A percentile compares a stretch with the other conserved stretches of the same genome.
Conservation (phyloP, 2,797 vertebrate genomes). For the Rachycentron canadum region DNA sequence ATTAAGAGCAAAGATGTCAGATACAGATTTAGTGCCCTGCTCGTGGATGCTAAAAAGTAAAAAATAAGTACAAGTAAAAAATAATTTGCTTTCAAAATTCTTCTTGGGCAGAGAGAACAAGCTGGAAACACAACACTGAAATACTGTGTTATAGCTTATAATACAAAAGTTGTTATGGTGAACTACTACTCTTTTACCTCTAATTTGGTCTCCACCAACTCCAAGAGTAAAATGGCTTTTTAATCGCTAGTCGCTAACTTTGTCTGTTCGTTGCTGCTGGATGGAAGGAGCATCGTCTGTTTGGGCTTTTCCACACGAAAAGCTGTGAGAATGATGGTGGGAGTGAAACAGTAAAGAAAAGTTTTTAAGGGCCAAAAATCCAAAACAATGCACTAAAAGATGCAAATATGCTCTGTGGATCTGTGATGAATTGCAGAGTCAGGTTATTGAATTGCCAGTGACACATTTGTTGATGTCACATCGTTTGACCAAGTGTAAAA, state of each 20-base stretch:
- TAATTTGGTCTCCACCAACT: not conserved
- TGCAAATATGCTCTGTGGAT: too few relatives aligned
- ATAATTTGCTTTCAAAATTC: not conserved
- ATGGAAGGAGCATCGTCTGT: not conserved
- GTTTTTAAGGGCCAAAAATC: too few relatives aligned
- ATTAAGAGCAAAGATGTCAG: conserved; percentile 12
- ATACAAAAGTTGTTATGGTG: not conserved
- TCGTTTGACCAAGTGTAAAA: too few relatives aligned
- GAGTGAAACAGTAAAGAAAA: not conserved
- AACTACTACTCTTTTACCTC: too few relatives aligned
- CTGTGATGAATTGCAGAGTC: too few relatives aligned
- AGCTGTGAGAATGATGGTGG: not conserved
- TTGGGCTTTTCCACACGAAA: not conserved
- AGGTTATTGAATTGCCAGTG: too few relatives aligned
- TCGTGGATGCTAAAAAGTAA: conserved; percentile 14
- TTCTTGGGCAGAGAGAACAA: not conserved
- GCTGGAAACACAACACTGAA: not conserved
- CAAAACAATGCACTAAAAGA: too few relatives aligned
- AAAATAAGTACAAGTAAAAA: not conserved
- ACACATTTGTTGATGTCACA: too few relatives aligned
- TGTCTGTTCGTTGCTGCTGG: not conserved
- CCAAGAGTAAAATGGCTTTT: not conserved
- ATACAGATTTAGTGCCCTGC: conserved; percentile 15
- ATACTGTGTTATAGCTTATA: too few relatives aligned
- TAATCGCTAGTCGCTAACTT: not conserved